Evolutionary conservation across 2,797 vertebrate genomes (phyloP).

Genomic region (Sternarchorhynchus goeldii): DNA sequence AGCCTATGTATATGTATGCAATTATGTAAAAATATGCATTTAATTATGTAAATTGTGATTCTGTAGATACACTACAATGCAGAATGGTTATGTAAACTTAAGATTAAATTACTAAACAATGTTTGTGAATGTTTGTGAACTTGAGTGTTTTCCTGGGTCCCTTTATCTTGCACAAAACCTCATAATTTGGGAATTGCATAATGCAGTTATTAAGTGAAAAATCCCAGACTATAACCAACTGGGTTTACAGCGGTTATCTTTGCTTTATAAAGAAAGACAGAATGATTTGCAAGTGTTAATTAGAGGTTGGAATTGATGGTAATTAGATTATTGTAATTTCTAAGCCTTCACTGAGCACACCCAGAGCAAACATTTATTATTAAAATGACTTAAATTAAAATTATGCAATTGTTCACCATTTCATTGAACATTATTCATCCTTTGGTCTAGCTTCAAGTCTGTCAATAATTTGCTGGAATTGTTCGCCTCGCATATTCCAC

Average conservation of each 20-base stretch:
- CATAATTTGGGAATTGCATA: slow-evolving; percentile 5
- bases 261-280: slow-evolving; percentile 20
- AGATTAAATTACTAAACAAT: slow-evolving; percentile 21
- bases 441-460: too few relatives aligned
- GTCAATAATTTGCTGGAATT: too few relatives aligned
- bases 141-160: not conserved
- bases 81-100: slow-evolving; percentile 26
- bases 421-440: too few relatives aligned
- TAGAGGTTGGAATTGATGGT: slow-evolving; percentile 9
- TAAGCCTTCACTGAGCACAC: slow-evolving; percentile 1
- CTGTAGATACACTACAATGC: slow-evolving; percentile 18
- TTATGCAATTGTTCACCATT: too few relatives aligned
- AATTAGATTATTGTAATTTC: slow-evolving; percentile 4
- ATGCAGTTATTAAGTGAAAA: slow-evolving; percentile 7
- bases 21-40: slow-evolving; percentile 27
- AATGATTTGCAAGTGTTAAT: slow-evolving; percentile 38
- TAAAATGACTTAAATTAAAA: not conserved
- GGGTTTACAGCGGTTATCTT: slow-evolving; percentile 8
- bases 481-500: too few relatives aligned
- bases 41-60: slow-evolving; percentile 26
- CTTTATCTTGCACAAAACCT: too few relatives aligned
- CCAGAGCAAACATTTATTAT: not conserved
- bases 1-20: slow-evolving; percentile 19
- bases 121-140: not conserved
- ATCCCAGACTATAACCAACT: slow-evolving; percentile 7